These are phyloP conservation scores for Romanogobio albipinnatus DNA, from an alignment of 2,113 vertebrate species.

Conservation along the genomic window DNA sequence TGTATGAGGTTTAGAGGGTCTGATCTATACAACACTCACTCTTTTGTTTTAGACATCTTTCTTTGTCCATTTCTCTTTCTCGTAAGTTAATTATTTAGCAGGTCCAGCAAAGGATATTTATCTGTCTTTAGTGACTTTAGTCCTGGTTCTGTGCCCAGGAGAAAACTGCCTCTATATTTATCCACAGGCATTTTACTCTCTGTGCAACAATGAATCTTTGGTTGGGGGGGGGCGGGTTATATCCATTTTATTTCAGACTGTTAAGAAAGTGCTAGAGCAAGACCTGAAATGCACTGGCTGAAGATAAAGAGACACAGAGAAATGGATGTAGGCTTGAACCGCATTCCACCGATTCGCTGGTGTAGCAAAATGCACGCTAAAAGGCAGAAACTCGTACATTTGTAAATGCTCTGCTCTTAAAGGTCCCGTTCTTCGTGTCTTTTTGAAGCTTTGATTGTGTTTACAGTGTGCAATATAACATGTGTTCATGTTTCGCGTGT, in stretches of 20 bases:
- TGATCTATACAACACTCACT: constrained; percentile 3
- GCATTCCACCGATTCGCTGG: neutral
- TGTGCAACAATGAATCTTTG: constrained; percentile 29
- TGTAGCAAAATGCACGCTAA: neutral
- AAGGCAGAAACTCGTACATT: neutral
- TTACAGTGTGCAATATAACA: too few species aligned
- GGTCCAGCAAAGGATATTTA: constrained; percentile 15
- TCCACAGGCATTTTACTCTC: neutral
- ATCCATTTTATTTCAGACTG: constrained; percentile 1
- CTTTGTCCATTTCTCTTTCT: neutral
- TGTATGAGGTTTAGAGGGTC: neutral
- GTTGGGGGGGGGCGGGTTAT: neutral
- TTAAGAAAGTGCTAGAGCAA: neutral
- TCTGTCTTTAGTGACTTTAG: constrained; percentile 30
- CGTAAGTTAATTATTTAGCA: constrained; percentile 1
- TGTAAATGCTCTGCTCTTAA: neutral
- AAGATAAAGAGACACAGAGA: constrained; percentile 4
- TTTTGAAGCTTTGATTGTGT: too few species aligned
- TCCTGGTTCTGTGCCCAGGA: constrained; percentile 30
- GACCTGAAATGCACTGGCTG: constrained; percentile 11
- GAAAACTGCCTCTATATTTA: constrained; percentile 16
- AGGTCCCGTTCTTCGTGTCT: too few species aligned
- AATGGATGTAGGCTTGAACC: neutral
- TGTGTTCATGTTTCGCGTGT: too few species aligned
- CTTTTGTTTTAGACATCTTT: constrained; percentile 1